Conservation (phyloP, 2,113 vertebrate genomes). For the Chloroceryle aenea region DNA sequence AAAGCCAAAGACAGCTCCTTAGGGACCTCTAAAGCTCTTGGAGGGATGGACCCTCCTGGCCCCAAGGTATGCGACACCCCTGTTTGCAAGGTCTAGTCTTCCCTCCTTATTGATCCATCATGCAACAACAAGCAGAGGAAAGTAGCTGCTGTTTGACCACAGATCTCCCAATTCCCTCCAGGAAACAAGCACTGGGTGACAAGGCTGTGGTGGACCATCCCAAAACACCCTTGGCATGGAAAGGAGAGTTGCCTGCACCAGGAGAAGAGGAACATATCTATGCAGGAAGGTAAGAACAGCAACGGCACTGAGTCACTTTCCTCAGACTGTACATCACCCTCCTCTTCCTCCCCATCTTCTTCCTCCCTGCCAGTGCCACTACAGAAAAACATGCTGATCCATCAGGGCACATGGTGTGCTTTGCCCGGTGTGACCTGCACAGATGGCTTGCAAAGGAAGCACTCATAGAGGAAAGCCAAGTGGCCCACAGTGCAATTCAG, state of each 20-base stretch:
- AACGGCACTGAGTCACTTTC: background rate
- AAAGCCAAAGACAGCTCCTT: background rate
- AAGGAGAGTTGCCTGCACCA: accelerated
- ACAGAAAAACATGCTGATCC: background rate
- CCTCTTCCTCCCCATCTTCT: background rate
- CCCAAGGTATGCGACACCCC: background rate
- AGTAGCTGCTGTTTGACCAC: background rate
- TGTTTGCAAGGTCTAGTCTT: background rate
- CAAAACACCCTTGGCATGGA: background rate
- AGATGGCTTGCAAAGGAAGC: background rate
- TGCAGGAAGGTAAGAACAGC: background rate
- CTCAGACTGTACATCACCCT: background rate
- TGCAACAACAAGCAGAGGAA: background rate
- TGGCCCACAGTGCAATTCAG: background rate
- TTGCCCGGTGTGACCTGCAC: background rate
- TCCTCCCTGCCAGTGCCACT: accelerated
- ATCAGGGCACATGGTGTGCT: background rate
- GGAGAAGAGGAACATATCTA: background rate
- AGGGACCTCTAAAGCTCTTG: background rate
- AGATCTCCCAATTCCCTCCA: background rate
- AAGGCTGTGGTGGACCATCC: background rate
- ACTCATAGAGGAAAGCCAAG: background rate
- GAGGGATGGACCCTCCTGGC: background rate
- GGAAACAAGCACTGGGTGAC: background rate
- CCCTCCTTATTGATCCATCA: background rate